These are phyloP conservation scores for Mungos mungo DNA, from an alignment of 2,113 vertebrate genomes.

Conservation along the genomic window DNA sequence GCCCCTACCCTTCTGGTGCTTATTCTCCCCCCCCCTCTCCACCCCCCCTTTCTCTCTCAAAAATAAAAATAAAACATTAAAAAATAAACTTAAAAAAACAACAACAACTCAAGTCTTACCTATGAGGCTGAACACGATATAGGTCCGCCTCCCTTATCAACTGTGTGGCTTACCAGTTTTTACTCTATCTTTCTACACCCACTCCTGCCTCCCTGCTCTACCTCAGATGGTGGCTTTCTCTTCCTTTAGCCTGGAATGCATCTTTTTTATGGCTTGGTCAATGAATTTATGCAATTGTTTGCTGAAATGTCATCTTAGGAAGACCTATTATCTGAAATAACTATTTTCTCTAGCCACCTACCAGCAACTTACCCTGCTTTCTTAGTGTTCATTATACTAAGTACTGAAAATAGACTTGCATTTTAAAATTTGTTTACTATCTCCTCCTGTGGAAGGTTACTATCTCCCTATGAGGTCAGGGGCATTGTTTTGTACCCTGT, in stretches of 20 bases:
- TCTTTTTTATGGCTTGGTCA: background rate
- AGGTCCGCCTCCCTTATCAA: background rate
- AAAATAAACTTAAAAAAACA: no score
- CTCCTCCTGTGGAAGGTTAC: background rate
- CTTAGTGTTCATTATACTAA: background rate
- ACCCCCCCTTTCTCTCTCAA: no score
- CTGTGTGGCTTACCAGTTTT: background rate
- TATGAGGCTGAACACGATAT: fast-evolving
- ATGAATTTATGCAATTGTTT: background rate
- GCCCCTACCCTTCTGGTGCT: no score
- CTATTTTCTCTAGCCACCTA: background rate
- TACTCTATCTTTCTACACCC: background rate
- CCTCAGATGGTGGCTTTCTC: background rate
- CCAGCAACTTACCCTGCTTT: background rate
- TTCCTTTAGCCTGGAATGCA: background rate
- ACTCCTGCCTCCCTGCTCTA: background rate
- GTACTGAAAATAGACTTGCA: background rate
- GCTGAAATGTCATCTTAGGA: background rate
- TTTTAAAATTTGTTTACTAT: background rate
- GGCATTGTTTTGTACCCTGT: background rate
- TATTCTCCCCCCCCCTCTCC: no score
- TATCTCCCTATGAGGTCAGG: background rate
- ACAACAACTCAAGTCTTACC: background rate
- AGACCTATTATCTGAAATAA: background rate
- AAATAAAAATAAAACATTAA: no score